Evolutionary conservation across 2,888 invertebrate genomes (phyloP).

Genomic region (Trissoscelio sp.): DNA sequence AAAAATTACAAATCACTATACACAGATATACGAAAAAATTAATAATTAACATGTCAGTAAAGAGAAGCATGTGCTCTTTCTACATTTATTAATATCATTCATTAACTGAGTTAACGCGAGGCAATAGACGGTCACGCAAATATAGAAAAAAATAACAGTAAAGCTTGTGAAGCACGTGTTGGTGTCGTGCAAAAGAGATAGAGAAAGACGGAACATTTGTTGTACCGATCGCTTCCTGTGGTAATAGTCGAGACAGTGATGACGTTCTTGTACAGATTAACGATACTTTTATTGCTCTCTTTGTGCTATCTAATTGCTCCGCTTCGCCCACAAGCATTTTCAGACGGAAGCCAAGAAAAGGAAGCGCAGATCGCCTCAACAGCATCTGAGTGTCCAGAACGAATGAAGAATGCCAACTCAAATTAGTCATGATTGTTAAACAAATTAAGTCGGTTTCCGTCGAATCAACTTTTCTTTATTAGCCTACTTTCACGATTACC

Average conservation of each 20-base stretch:
- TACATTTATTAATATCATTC: constrained; percentile 39
- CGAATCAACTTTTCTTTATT: constrained; percentile 42
- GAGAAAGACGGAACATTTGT: constrained; percentile 33
- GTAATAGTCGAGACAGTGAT: constrained; percentile 74
- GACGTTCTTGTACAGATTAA: constrained; percentile 74
- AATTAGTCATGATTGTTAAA: constrained; percentile 65
- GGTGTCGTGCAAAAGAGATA: constrained; percentile 12
- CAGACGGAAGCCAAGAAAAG: constrained; percentile 62
- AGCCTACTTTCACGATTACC: constrained; percentile 49
- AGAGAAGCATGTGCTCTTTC: not conserved
- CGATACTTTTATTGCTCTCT: constrained; percentile 78
- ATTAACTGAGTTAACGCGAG: constrained; percentile 36
- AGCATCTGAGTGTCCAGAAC: constrained; percentile 36
- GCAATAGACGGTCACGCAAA: constrained; percentile 17
- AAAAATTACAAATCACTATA: not conserved
- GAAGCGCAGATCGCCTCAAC: constrained; percentile 62
- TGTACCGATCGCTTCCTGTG: constrained; percentile 72
- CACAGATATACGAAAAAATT: not conserved
- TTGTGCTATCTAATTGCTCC: constrained; percentile 77
- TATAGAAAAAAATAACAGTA: constrained; percentile 28
- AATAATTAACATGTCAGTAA: constrained; percentile 7
- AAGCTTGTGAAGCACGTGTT: constrained; percentile 34
- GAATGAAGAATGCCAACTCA: constrained; percentile 44
- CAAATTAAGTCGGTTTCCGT: constrained; percentile 61
- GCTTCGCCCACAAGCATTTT: constrained; percentile 74